Evolutionary conservation across 2,888 invertebrate genomes (phyloP).

Genomic region (Lasius platythorax): DNA sequence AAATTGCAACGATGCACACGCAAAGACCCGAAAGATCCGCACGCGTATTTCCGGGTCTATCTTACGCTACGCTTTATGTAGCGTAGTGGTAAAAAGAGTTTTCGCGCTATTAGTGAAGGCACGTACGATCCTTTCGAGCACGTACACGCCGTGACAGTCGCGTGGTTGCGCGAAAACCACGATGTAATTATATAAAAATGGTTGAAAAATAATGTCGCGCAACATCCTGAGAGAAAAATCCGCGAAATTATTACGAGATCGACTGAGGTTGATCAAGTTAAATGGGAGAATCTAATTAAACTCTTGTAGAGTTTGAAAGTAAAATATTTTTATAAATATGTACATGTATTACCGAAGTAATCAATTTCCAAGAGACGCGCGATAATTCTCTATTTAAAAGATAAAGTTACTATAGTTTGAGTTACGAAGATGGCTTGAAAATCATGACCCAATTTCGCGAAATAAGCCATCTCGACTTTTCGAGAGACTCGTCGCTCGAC

Average conservation of each 20-base stretch:
- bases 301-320: not conserved
- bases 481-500: constrained; percentile 21
- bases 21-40: constrained; percentile 41
- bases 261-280: not conserved
- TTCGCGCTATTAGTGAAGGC: constrained; percentile 53
- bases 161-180: constrained; percentile 7
- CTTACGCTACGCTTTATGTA: constrained; percentile 48
- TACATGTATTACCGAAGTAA: not conserved
- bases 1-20: constrained; percentile 58
- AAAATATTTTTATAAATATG: not conserved
- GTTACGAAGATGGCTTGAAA: not conserved
- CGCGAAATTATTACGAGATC: not conserved
- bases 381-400: not conserved
- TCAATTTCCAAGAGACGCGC: not conserved
- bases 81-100: constrained; percentile 53
- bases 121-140: constrained; percentile 63
- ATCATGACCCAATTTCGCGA: constrained; percentile 26
- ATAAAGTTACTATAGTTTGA: not conserved
- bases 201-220: not conserved
- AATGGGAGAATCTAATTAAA: not conserved
- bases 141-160: constrained; percentile 50
- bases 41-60: constrained; percentile 46
- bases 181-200: constrained; percentile 38
- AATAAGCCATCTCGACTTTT: constrained; percentile 24
- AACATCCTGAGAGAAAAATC: not conserved